These are phyloP conservation scores for Neosalanx taihuensis DNA, from an alignment of 2,797 vertebrate genomes.

Conservation along the genomic window DNA sequence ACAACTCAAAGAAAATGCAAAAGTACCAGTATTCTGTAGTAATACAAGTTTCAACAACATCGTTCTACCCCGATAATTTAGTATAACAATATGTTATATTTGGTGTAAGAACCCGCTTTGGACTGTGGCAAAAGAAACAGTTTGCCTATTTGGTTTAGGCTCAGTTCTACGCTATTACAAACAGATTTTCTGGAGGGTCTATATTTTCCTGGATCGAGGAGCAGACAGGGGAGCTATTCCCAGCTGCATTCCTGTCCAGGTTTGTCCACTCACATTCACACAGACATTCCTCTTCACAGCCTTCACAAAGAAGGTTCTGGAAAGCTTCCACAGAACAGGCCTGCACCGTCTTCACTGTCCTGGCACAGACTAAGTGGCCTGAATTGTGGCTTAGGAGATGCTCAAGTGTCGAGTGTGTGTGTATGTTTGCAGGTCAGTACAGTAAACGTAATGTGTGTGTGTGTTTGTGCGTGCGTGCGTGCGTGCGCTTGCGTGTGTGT, in stretches of 20 bases:
- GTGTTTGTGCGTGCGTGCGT: slow-evolving; percentile 13
- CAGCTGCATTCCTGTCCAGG: slow-evolving; percentile 6
- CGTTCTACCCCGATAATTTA: too few species aligned
- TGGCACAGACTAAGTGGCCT: neutral
- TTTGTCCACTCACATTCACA: neutral
- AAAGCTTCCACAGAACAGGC: neutral
- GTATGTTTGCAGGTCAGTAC: neutral
- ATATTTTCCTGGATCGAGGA: neutral
- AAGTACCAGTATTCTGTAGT: too few species aligned
- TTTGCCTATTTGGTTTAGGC: neutral
- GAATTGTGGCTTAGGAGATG: neutral
- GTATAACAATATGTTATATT: too few species aligned
- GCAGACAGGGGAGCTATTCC: slow-evolving; percentile 1
- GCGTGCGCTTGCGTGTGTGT: slow-evolving; percentile 5
- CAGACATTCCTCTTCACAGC: neutral
- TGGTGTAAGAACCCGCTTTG: too few species aligned
- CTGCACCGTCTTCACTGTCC: neutral
- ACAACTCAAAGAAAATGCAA: too few species aligned
- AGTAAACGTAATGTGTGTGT: neutral
- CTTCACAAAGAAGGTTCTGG: neutral
- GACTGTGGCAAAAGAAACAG: neutral
- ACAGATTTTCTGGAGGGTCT: neutral
- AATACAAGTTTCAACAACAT: too few species aligned
- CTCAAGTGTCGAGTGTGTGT: neutral
- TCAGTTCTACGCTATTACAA: neutral